Evolutionary conservation across 2,113 vertebrate genomes (phyloP).

Genomic region (Archilochus colubris): DNA sequence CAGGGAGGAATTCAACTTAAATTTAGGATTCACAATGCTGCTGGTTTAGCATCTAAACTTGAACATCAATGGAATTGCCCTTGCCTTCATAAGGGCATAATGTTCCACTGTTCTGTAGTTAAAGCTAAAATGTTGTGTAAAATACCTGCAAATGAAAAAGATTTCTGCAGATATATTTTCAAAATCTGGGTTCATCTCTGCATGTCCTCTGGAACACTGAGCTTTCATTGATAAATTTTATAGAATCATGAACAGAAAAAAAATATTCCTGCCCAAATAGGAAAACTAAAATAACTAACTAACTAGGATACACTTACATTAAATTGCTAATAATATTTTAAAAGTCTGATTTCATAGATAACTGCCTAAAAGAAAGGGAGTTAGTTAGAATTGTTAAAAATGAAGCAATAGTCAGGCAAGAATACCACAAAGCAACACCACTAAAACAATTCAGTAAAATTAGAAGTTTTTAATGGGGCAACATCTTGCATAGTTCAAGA

Average conservation of each 20-base stretch:
- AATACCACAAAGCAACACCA: not conserved
- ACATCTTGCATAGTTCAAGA: not conserved
- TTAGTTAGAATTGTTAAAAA: not conserved
- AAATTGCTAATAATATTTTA: not conserved
- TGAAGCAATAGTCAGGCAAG: not conserved
- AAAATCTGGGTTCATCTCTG: not conserved
- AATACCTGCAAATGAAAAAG: not conserved
- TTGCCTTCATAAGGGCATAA: not conserved
- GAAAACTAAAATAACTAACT: not conserved
- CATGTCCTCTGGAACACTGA: not conserved
- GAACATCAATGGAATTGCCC: not conserved
- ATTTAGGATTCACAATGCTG: not conserved
- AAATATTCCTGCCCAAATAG: not conserved
- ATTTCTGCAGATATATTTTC: not conserved
- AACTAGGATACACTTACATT: not conserved
- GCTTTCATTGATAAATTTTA: not conserved
- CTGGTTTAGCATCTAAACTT: not conserved
- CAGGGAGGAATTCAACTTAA: not conserved
- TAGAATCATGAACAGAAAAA: not conserved
- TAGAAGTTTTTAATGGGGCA: not conserved
- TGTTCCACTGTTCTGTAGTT: not conserved
- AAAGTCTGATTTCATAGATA: not conserved
- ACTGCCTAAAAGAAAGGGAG: not conserved
- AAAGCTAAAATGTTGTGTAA: not conserved
- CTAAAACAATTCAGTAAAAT: not conserved